These are phyloP conservation scores for Phymatocera aterrima DNA, from an alignment of 2,888 invertebrate genomes.

Conservation along the genomic window DNA sequence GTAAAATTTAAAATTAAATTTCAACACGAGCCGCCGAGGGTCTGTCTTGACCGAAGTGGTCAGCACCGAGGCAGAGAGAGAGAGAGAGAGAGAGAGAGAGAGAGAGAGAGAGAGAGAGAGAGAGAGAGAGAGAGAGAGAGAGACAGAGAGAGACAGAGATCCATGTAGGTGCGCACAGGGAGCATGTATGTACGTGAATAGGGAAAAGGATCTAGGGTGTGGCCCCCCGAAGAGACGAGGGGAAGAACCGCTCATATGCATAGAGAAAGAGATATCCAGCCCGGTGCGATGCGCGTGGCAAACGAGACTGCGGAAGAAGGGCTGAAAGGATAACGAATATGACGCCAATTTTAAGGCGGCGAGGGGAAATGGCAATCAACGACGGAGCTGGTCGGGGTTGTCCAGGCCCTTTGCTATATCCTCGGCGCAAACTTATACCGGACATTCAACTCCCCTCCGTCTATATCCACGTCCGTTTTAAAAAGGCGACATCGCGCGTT, in stretches of 20 bases:
- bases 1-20: constrained; percentile 15
- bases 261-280: constrained; percentile 42
- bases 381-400: constrained; percentile 51
- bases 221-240: constrained; percentile 32
- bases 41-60: too few species aligned
- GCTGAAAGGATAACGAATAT: constrained; percentile 73
- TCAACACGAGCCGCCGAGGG: constrained; percentile 16
- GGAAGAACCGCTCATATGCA: constrained; percentile 41
- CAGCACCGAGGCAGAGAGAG: background rate
- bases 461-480: background rate
- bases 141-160: background rate
- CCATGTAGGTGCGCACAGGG: background rate
- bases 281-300: constrained; percentile 49
- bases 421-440: constrained; percentile 12
- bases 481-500: background rate
- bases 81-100: background rate
- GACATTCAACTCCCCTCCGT: constrained; percentile 24
- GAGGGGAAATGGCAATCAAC: constrained; percentile 71
- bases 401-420: constrained; percentile 49
- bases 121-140: background rate
- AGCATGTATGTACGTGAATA: constrained; percentile 7
- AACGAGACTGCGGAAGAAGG: constrained; percentile 66
- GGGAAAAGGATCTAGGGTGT: constrained; percentile 37
- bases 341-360: constrained; percentile 72
- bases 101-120: background rate